Base-by-base conservation (phyloP, 2,113 vertebrate genomes). In the Barbus barbus region DNA sequence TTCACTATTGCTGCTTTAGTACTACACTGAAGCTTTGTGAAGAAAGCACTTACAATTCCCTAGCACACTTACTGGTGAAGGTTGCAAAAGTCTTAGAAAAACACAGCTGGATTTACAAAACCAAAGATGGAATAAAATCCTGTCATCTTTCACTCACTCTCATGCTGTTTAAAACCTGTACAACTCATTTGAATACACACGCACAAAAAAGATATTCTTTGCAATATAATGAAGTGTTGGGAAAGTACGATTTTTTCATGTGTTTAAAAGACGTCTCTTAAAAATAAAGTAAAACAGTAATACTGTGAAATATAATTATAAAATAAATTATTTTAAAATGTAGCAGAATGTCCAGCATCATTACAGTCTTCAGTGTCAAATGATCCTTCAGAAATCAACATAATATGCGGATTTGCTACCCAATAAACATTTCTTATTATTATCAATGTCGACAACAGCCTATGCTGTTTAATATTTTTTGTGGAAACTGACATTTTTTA, bases 1-100 rank as follows among this genome's bases (percentile, higher is more conserved):
- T 92, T 92, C 91, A 92, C 88, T 82, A 75, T 14, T 26, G 82
- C 75, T 28, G 11, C 24, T 31, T 84, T 81, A 82, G 76, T 84
- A 81, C n/a, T 69, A 93, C 92, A 92, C 91, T 93, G 91, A 89
- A 90, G 90, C 77, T 81, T 86, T 93, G 87, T 93, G 51, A 90
- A 84, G 87, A 90, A 76, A 61, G 88, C 88, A 87, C 91, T 90
- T 90, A 84, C 91, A 88, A 90, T 90, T 90, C 86, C 87, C 81
- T 91, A 91, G 89, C 86, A 90, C 87, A 87, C 84, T 87, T 87
- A 91, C 87, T 87, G 86, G 92, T 89, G 88, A 75, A 36, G 86
- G 86, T 82, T 87, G 85, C 11, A 89, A 88, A 90, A 91, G 87
- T 53, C 9, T 83, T 18, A 11, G 5, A 5, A n/a, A 48, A 61